These are phyloP conservation scores for Steinernema khuongi DNA, from an alignment of 1,140 invertebrate genomes.

Conservation along the genomic window DNA sequence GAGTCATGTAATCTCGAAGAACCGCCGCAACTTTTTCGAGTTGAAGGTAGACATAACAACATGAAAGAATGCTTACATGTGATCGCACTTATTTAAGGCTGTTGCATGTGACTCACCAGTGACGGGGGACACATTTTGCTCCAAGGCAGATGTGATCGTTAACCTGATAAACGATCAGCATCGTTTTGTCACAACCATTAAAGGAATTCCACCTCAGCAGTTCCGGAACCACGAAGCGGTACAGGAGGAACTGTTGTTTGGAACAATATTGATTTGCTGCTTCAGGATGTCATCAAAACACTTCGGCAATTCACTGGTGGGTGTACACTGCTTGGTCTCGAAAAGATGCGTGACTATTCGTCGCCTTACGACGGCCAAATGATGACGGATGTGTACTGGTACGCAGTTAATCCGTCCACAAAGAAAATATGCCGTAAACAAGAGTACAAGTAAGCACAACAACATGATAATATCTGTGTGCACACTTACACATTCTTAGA, in stretches of 20 bases:
- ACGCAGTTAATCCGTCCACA: conserved; percentile 45
- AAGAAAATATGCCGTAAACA: conserved; percentile 52
- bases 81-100: conserved; percentile 27
- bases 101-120: conserved; percentile 52
- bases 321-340: conserved; percentile 45
- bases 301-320: conserved; percentile 46
- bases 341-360: conserved; percentile 43
- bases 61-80: neutral
- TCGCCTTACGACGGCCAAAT: conserved; percentile 25
- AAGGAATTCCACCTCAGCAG: conserved; percentile 45
- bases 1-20: conserved; percentile 39
- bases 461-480: conserved; percentile 20
- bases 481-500: conserved; percentile 31
- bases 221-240: conserved; percentile 46
- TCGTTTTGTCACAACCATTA: conserved; percentile 46
- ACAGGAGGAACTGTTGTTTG: conserved; percentile 24
- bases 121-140: conserved; percentile 41
- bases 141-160: conserved; percentile 48
- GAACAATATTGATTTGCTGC: conserved; percentile 21
- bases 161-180: conserved; percentile 46
- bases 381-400: conserved; percentile 46
- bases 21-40: conserved; percentile 39
- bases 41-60: conserved; percentile 33
- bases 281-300: conserved; percentile 44
- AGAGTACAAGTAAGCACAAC: conserved; percentile 43